Evolutionary conservation across 2,888 invertebrate genomes (phyloP), one percentile per base, ranked within the genome.

Genomic region (Halictus ligatus): DNA sequence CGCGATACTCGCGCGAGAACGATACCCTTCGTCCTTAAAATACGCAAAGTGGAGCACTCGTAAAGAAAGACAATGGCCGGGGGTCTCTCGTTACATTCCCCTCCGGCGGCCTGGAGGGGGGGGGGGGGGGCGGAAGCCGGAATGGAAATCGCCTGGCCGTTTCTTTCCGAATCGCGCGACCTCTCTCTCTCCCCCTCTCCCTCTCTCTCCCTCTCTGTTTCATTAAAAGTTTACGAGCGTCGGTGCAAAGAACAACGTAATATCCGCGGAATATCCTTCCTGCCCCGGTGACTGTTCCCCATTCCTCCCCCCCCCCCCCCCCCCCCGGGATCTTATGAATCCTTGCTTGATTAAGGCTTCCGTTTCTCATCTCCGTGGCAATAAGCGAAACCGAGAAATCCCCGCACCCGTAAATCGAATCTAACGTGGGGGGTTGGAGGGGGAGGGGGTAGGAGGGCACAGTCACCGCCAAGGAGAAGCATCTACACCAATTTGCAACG

Each of bases 181-280:
- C 64, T 3, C 35, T 3, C 64, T 3, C 35, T 3, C 35, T 3
- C 35, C 2, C 35, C 4, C 35, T 35, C 35, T 35, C 35, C 4
- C 35, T 35, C 35, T 35, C 35, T 35, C 2, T 35, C 35, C 5
- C 71, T 54, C 29, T 25, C 29, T 25, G 74, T 86, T 86, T 86
- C 86, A 86, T 86, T 84, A 86, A 86, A 86, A 79, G 69, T 86
- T 86, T 86, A 85, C 81, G 84, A 85, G 35, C 64, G 60, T 35
- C 76, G 13, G 18, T 50, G 40, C 73, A 48, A 74, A 79, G 78
- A 81, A 86, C 78, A 79, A 84, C 60, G 81, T 69, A 81, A 86
- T 79, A 78, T 74, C 75, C n/a, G 13, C 25, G 13, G 60, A 40
- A 79, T 79, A 79, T 81, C 46, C 40, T 78, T 64, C 64, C 43